A percentile compares a stretch with the other conserved stretches of the same genome.
Evolutionary conservation across 2,888 invertebrate species (phyloP).

Genomic region (Leucania comma): DNA sequence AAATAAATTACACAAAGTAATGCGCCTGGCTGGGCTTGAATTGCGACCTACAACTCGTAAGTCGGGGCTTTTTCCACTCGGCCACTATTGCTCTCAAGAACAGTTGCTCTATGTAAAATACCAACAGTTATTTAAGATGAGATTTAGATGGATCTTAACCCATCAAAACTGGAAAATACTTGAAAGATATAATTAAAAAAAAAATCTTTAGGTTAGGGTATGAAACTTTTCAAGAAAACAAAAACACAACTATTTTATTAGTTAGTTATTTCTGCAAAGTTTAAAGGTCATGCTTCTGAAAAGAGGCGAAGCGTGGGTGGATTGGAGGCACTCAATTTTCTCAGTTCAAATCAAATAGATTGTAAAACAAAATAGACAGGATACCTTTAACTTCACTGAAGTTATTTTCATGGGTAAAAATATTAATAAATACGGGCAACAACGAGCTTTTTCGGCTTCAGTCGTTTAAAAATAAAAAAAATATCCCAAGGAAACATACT

Average conservation of each 20-base stretch:
- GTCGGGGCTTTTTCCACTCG: too few relatives aligned
- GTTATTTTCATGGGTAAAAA: neutral
- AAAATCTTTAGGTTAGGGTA: neutral
- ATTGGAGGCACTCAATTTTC: slow-evolving; percentile 24
- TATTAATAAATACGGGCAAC: neutral
- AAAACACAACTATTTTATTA: slow-evolving; percentile 23
- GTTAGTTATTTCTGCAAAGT: slow-evolving; percentile 29
- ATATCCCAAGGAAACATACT: too few relatives aligned
- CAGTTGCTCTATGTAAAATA: too few relatives aligned
- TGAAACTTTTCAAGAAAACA: slow-evolving; percentile 9
- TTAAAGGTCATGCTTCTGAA: slow-evolving; percentile 7
- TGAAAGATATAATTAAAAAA: neutral
- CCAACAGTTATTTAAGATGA: too few relatives aligned
- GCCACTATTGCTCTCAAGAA: too few relatives aligned
- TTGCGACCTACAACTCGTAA: too few relatives aligned
- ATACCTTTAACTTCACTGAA: neutral
- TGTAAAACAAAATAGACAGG: neutral
- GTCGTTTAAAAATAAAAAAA: too few relatives aligned
- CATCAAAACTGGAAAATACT: neutral
- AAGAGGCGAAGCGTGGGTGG: slow-evolving; percentile 23
- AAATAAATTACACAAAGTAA: too few relatives aligned
- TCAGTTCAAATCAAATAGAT: slow-evolving; percentile 9
- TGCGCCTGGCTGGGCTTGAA: too few relatives aligned
- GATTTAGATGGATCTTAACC: too few relatives aligned
- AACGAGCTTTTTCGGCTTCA: neutral